phyloP scores from a whole-genome alignment of 2,113 vertebrate genomes.

The Emydocephalus ijimae region DNA sequence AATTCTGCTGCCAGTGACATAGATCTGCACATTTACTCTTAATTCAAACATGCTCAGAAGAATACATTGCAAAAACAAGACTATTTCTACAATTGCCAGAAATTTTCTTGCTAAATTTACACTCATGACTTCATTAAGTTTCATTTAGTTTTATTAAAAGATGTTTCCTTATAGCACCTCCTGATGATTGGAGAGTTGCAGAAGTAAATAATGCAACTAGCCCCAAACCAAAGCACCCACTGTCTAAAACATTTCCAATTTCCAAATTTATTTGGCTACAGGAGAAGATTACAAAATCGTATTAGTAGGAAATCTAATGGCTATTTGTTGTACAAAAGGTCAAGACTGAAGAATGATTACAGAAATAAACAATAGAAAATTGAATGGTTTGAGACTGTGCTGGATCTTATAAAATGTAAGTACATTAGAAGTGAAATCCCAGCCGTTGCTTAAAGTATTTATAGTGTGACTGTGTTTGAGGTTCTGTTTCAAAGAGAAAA shows the following conservation, averaged over 20 bases:
- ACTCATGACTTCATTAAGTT: conserved; percentile 40
- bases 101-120: conserved; percentile 46
- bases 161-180: conserved; percentile 34
- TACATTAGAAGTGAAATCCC: background rate
- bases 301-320: conserved; percentile 40
- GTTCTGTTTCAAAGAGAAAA: background rate
- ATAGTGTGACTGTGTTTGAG: background rate
- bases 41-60: conserved; percentile 30
- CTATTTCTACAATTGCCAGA: conserved; percentile 10
- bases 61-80: conserved; percentile 38
- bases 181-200: conserved; percentile 24
- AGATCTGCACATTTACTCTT: conserved; percentile 28
- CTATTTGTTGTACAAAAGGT: conserved; percentile 19
- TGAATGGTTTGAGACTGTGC: conserved; percentile 3
- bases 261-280: conserved; percentile 37
- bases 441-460: background rate
- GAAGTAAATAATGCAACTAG: rapidly evolving
- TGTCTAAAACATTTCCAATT: conserved; percentile 13
- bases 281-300: conserved; percentile 47
- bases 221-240: conserved; percentile 22
- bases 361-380: conserved; percentile 24
- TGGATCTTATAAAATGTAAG: background rate
- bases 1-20: conserved; percentile 46
- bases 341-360: background rate
- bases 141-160: conserved; percentile 48